Evolutionary conservation across 2,797 vertebrate genomes (phyloP).

Genomic region (Podarcis lilfordi): DNA sequence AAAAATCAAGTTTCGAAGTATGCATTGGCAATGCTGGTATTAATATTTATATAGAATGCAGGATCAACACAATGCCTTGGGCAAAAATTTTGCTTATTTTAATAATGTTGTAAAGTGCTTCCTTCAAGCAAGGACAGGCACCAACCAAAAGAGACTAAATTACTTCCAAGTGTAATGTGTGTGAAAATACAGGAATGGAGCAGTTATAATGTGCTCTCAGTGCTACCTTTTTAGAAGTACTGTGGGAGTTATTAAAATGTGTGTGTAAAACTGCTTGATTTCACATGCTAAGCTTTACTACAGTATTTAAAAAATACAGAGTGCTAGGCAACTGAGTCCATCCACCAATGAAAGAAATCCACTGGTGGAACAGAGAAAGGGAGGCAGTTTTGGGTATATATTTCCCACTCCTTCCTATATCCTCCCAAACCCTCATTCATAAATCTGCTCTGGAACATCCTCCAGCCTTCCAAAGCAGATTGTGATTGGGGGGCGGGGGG

Average conservation of each 20-base stretch:
- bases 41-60: conserved; percentile 71
- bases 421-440: too few relatives aligned
- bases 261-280: neutral
- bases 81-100: conserved; percentile 61
- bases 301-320: neutral
- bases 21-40: conserved; percentile 35
- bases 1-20: conserved; percentile 67
- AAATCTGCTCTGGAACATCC: too few relatives aligned
- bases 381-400: too few relatives aligned
- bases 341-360: neutral
- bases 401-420: too few relatives aligned
- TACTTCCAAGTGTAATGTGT: conserved; percentile 37
- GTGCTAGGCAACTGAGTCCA: too few relatives aligned
- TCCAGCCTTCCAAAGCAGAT: too few relatives aligned
- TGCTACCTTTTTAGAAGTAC: neutral
- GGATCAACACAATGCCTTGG: conserved; percentile 50
- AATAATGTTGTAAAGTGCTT: conserved; percentile 59
- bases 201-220: neutral
- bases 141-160: conserved; percentile 59
- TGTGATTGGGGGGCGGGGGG: too few relatives aligned
- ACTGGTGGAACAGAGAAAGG: too few relatives aligned
- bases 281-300: neutral
- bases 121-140: conserved; percentile 48
- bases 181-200: conserved; percentile 40
- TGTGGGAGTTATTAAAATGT: neutral